Conservation (phyloP, 2,113 vertebrate species). For the Merops nubicus region DNA sequence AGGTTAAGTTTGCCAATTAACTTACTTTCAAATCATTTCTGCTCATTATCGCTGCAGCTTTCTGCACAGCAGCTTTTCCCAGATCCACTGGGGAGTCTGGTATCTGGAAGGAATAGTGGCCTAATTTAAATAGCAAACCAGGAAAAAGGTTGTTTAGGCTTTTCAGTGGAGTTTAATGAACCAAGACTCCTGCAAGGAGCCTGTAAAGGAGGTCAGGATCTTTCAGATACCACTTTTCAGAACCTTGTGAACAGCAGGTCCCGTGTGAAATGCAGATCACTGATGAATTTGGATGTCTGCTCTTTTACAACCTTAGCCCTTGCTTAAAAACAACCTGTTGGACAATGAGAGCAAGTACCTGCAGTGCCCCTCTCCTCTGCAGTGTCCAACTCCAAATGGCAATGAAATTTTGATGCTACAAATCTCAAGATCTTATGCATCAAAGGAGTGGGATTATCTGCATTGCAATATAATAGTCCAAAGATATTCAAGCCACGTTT, state of each 20-base stretch:
- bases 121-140: slow-evolving; percentile 14
- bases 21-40: not conserved
- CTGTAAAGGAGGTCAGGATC: slow-evolving; percentile 14
- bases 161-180: slow-evolving; percentile 42
- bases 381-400: not conserved
- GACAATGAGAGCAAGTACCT: not conserved
- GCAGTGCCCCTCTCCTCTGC: not conserved
- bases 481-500: not conserved
- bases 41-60: not conserved
- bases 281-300: not conserved
- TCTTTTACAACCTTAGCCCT: not conserved
- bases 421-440: not conserved
- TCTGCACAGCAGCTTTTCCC: not conserved
- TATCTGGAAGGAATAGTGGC: not conserved
- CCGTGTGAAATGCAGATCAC: not conserved
- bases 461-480: not conserved
- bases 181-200: not conserved
- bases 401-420: slow-evolving; percentile 2
- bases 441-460: not conserved
- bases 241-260: not conserved
- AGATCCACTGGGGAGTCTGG: not conserved
- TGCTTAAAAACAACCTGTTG: not conserved
- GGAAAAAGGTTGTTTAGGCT: not conserved
- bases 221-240: slow-evolving; percentile 15
- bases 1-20: not conserved